Evolutionary conservation across 2,113 vertebrate species (phyloP).

Genomic region (Brachyhypopomus occidentalis): DNA sequence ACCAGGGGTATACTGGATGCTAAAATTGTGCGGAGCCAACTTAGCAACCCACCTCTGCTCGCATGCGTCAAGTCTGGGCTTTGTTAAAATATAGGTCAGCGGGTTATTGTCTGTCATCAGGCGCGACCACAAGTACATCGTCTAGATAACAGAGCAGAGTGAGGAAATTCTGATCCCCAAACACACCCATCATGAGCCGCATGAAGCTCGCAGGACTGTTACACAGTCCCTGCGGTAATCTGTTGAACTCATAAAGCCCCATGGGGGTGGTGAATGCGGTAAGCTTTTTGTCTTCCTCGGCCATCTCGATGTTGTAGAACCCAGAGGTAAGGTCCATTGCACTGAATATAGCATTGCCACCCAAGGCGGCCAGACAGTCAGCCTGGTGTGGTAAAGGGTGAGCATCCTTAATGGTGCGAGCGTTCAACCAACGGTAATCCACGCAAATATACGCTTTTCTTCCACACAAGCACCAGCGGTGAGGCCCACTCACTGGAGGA

Average conservation of each 20-base stretch:
- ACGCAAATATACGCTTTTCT: constrained; percentile 33
- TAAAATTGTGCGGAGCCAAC: neutral
- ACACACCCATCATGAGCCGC: neutral
- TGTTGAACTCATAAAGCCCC: constrained; percentile 43
- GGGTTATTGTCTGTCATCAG: too few species aligned
- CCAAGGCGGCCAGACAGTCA: constrained; percentile 30
- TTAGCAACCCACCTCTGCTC: too few species aligned
- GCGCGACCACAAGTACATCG: neutral
- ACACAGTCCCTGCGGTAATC: constrained; percentile 24
- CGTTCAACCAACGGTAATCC: constrained; percentile 40
- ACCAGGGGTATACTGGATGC: constrained; percentile 1
- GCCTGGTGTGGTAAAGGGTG: constrained; percentile 38
- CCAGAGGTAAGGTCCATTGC: constrained; percentile 38
- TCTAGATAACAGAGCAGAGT: constrained; percentile 17
- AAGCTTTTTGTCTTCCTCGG: constrained; percentile 13
- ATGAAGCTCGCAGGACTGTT: constrained; percentile 19
- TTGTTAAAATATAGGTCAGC: too few species aligned
- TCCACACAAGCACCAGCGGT: constrained; percentile 46
- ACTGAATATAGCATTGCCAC: constrained; percentile 29
- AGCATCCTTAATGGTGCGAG: constrained; percentile 21
- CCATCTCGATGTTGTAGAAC: constrained; percentile 34
- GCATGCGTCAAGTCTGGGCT: too few species aligned
- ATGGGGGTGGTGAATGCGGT: constrained; percentile 25
- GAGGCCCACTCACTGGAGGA: constrained; percentile 42
- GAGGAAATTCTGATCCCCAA: constrained; percentile 27